phyloP scores from a whole-genome alignment of 1,140 invertebrate species.

The Trichonephila inaurata region DNA sequence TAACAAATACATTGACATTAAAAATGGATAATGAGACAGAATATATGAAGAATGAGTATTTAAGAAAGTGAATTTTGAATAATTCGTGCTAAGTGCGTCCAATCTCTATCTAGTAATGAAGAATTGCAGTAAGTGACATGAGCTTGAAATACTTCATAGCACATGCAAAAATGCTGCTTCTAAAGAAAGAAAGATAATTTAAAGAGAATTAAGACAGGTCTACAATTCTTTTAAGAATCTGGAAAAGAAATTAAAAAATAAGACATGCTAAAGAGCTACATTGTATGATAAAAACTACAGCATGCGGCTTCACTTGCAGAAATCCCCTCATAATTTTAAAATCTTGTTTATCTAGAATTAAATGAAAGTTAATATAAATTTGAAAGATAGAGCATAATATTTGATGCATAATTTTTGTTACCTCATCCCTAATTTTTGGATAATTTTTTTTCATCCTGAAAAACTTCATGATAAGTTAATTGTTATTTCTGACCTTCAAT shows the following conservation, averaged over 20 bases:
- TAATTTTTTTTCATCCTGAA: no score
- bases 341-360: no score
- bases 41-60: no score
- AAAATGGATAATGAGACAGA: no score
- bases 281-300: neutral
- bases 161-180: conserved; percentile 24
- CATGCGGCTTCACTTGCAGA: conserved; percentile 19
- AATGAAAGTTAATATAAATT: no score
- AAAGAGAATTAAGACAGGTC: neutral
- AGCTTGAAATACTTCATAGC: conserved; percentile 13
- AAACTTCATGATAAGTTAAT: no score
- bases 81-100: neutral
- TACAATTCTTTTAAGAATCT: neutral
- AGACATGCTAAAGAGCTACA: conserved; percentile 12
- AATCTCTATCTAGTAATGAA: conserved; percentile 10
- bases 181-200: neutral
- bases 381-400: no score
- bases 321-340: no score
- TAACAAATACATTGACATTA: no score
- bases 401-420: no score
- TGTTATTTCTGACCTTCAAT: no score
- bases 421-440: no score
- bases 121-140: neutral
- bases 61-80: neutral
- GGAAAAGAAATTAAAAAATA: neutral